Base-by-base conservation (phyloP, 2,888 invertebrate genomes). In the Eudemis profundana region DNA sequence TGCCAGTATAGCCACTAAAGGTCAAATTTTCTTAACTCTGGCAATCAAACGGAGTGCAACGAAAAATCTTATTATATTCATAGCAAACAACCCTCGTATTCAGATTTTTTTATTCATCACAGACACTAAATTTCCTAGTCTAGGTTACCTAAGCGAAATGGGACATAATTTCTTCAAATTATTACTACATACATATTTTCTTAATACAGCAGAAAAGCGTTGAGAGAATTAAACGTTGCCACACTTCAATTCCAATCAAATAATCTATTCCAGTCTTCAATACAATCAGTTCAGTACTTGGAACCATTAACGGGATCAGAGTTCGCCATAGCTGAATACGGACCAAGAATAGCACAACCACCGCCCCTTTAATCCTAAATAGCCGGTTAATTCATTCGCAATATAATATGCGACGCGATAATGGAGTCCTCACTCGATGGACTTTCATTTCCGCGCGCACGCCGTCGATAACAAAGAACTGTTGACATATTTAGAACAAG, bases 401-500 rank as follows among this genome's bases (percentile, higher is more conserved):
- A 82, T 83, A 87, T 89, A 85, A 85, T 89, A 89, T 85, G 79
- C 83, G 78, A 81, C 83, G 77, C 75, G 88, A 91, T 91, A 90
- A 89, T 87, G 78, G 83, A 82, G 75, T 77, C 74, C 85, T 84
- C 86, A 82, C 83, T 85, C 84, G 86, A 85, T 87, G 87, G 89
- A 84, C 86, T 89, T 91, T 90, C 91, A 91, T 91, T 92, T 92
- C 91, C 92, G 89, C 86, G 84, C 89, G 73, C 84, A 86, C 83
- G 90, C 86, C 87, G 79, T 72, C 82, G 89, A 89, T 90, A 89
- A 91, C 92, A 91, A 92, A 91, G 91, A 89, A 87, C 80, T 88
- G 87, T 81, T 89, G 92, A 90, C 91, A 90, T 90, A 91, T 92
- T 92, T 92, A 92, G 92, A 92, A 90, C 92, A 90, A 90, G 90